These are phyloP conservation scores for Phyllotis vaccarum DNA, from an alignment of 2,797 vertebrate genomes.

Conservation along the genomic window DNA sequence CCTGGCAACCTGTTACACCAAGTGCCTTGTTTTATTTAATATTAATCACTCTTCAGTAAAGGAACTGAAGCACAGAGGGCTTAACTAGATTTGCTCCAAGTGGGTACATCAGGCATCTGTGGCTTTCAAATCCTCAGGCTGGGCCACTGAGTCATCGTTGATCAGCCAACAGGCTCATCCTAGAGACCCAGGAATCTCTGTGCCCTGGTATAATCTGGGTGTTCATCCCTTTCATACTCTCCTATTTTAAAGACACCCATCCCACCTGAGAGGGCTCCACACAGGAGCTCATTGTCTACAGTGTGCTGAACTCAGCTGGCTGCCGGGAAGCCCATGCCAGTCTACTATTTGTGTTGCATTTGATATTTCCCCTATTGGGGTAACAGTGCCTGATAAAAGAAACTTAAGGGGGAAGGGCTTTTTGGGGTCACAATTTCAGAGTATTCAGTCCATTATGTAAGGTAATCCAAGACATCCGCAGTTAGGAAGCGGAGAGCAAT, in stretches of 20 bases:
- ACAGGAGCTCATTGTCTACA: background rate
- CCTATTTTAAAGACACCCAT: background rate
- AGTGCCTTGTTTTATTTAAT: background rate
- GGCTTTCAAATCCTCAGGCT: background rate
- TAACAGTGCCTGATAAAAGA: background rate
- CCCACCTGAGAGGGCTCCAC: background rate
- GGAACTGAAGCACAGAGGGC: background rate
- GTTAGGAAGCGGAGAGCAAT: background rate
- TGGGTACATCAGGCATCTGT: background rate
- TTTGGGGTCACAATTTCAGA: background rate
- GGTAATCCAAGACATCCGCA: background rate
- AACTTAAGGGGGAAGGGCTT: background rate
- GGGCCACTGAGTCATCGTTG: background rate
- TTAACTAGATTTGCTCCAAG: background rate
- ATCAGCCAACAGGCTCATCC: background rate
- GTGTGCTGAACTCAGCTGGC: background rate
- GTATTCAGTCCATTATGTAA: too few relatives aligned
- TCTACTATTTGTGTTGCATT: background rate
- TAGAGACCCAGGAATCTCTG: background rate
- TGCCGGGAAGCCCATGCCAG: background rate
- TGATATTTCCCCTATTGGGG: background rate
- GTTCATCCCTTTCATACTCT: background rate
- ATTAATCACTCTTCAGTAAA: background rate
- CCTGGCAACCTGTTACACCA: background rate
- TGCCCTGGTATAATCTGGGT: background rate